A percentile compares a stretch with the other conserved stretches of the same genome.
Conservation (phyloP, 1,140 invertebrate species). For the Cherax quadricarinatus region DNA sequence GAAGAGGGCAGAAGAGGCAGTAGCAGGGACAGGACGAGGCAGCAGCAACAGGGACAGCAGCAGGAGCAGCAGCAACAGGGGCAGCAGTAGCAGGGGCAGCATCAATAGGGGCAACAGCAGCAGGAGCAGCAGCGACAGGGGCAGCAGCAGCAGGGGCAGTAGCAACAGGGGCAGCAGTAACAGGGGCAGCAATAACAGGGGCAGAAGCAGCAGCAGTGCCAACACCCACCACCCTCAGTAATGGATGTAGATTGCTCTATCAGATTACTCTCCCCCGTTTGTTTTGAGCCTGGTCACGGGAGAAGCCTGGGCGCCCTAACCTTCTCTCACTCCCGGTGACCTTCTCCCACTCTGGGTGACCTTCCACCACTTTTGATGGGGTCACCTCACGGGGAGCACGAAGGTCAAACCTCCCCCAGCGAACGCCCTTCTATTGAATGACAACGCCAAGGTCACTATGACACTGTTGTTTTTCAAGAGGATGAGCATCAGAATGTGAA, state of each 20-base stretch:
- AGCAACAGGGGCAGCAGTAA: not conserved
- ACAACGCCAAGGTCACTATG: not conserved
- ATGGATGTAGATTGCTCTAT: conserved; percentile 70
- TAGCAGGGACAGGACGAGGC: not conserved
- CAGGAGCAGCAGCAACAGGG: not conserved
- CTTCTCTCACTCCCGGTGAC: not conserved
- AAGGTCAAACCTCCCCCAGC: not conserved
- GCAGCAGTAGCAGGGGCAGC: not conserved
- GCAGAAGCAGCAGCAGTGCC: not conserved
- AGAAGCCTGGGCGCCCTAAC: too few relatives aligned
- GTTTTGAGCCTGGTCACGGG: conserved; percentile 45
- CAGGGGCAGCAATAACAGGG: not conserved
- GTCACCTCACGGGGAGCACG: too few relatives aligned
- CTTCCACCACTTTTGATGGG: not conserved
- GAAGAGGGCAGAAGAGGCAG: not conserved
- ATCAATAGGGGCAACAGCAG: not conserved
- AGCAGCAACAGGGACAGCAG: not conserved
- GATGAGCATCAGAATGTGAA: not conserved
- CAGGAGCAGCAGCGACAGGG: not conserved
- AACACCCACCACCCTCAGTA: conserved; percentile 15
- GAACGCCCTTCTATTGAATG: not conserved
- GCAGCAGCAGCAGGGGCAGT: not conserved
- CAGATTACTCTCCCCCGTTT: conserved; percentile 60
- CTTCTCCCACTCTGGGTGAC: not conserved
- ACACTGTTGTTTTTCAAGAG: not conserved